These are phyloP conservation scores for Beris morrisii DNA, from an alignment of 2,888 invertebrate genomes.

Conservation along the genomic window DNA sequence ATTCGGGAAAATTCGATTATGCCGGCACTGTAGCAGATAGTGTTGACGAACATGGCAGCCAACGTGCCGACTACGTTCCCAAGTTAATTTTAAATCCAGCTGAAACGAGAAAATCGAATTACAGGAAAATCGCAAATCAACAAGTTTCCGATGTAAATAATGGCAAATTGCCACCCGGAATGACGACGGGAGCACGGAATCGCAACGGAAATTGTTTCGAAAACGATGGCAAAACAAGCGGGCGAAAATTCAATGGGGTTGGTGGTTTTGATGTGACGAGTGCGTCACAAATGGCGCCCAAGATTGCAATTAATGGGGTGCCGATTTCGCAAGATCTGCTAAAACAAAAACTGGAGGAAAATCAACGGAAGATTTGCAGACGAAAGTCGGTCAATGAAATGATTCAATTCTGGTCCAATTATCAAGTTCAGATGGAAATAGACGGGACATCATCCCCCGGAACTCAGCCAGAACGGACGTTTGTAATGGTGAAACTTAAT, in stretches of 20 bases:
- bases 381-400: slow-evolving; percentile 37
- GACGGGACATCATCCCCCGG: background rate
- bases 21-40: background rate
- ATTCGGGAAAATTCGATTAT: too few species aligned
- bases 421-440: slow-evolving; percentile 6
- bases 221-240: slow-evolving; percentile 1
- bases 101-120: slow-evolving; percentile 33
- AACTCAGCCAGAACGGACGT: too few species aligned
- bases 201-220: slow-evolving; percentile 26
- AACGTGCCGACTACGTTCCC: background rate
- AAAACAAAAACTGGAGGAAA: slow-evolving; percentile 13
- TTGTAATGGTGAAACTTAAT: too few species aligned
- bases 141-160: slow-evolving; percentile 32
- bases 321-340: slow-evolving; percentile 11
- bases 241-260: background rate
- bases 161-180: slow-evolving; percentile 10
- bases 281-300: slow-evolving; percentile 2
- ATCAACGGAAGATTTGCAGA: slow-evolving; percentile 12
- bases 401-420: slow-evolving; percentile 36
- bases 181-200: slow-evolving; percentile 5
- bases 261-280: background rate
- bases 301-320: slow-evolving; percentile 23
- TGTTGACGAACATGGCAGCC: background rate
- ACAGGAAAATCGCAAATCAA: slow-evolving; percentile 37
- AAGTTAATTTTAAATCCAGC: slow-evolving; percentile 36